Base-by-base conservation (phyloP, 1,140 invertebrate species). In the Drosophila malerkotliana region DNA sequence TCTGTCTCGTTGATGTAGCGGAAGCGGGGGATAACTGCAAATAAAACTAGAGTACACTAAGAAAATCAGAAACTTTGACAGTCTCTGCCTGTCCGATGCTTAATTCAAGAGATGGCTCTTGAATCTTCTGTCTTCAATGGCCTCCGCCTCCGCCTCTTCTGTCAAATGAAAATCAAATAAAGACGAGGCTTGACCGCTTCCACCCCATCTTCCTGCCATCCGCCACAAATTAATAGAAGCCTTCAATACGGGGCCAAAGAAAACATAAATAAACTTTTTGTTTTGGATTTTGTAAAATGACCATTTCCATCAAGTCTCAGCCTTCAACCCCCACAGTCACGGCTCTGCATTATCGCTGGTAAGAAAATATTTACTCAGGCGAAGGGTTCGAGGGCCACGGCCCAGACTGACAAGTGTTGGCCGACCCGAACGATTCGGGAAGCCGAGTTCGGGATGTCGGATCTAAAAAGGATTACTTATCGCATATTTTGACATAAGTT, bases 401-500 rank as follows among this genome's bases (percentile, higher is more conserved):
- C 7, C 54, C 6, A 49, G n/a, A 34, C 58, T 44, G 52, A 58
- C 77, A 67, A 76, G 72, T 67, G 72, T 24, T 9, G 48, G 47
- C 26, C 44, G 32, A 54, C 45, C 41, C 57, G 52, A 68, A 49
- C 57, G 44, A 51, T 30, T 64, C 69, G 72, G 78, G 75, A 81
- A 69, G 68, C 58, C 44, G 60, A 60, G 21, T 21, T 21, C 21
- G 21, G 21, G 21, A 74, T 66, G 81, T 79, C 81, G 77, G 59
- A 73, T 63, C 73, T 66, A 52, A 89, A 88, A 87, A 89, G 84
- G 84, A 89, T 89, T 90, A 90, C 88, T 90, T 90, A 90, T 85
- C 88, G 83, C 84, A 90, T 90, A 89, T 90, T 90, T 90, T 90
- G 88, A 90, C 88, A 90, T 90, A 90, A 90, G 88, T 88, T 90